A percentile compares a stretch with the other conserved stretches of the same genome.
These are phyloP conservation scores for Heteractis magnifica DNA, from an alignment of 92 coral and sea anemone genomes.

Conservation along the genomic window DNA sequence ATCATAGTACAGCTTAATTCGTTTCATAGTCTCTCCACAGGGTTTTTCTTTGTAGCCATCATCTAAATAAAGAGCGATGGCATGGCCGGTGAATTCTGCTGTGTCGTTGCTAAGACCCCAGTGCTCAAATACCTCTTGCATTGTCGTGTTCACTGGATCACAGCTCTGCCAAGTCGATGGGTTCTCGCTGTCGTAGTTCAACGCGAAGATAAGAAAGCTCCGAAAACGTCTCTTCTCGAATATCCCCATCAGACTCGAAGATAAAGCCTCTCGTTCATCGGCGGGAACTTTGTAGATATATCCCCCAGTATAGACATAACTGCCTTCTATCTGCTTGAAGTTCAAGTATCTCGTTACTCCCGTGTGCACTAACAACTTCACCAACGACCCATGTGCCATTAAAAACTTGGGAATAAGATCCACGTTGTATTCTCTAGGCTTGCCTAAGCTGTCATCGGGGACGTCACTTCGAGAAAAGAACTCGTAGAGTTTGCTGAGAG, in stretches of 20 bases:
- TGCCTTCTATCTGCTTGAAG: constrained; percentile 92
- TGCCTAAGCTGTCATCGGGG: constrained; percentile 52
- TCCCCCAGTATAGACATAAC: constrained; percentile 79
- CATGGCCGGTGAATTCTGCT: constrained; percentile 89
- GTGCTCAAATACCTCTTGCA: constrained; percentile 71
- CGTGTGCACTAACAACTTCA: constrained; percentile 74
- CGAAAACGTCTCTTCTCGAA: constrained; percentile 91
- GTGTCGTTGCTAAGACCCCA: constrained; percentile 82
- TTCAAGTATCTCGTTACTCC: constrained; percentile 82
- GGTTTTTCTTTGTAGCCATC: constrained; percentile 77
- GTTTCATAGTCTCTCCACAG: constrained; percentile 70
- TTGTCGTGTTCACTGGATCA: constrained; percentile 66
- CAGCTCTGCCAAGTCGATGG: constrained; percentile 72
- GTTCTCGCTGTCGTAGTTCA: constrained; percentile 52
- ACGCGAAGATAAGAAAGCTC: constrained; percentile 69
- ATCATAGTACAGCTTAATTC: constrained; percentile 79
- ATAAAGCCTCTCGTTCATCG: constrained; percentile 75
- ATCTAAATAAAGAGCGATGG: constrained; percentile 75
- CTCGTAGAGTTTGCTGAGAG: constrained; percentile 71
- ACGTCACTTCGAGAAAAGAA: constrained; percentile 47
- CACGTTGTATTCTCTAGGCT: constrained; percentile 76
- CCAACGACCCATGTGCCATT: constrained; percentile 86
- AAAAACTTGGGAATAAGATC: constrained; percentile 91
- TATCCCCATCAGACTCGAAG: constrained; percentile 82
- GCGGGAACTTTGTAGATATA: constrained; percentile 85